Percentiles rank a stretch among this genome's conserved stretches.
Evolutionary conservation across 2,888 invertebrate genomes (phyloP).

Genomic region (Proisotoma minuta): DNA sequence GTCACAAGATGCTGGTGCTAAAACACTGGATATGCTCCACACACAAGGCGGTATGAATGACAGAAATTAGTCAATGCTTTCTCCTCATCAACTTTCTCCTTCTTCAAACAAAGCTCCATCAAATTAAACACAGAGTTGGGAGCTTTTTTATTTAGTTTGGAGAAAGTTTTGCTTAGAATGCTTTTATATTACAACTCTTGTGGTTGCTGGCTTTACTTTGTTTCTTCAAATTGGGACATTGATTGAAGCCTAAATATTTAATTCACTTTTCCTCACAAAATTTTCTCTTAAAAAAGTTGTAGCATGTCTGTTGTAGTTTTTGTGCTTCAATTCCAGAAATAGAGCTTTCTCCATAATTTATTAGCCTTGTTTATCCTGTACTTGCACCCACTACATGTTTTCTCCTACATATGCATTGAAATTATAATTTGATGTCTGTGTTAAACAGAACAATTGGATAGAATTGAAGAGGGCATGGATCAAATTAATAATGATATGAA

Average conservation of each 20-base stretch:
- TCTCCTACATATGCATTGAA: background rate
- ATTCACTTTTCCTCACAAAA: too few relatives aligned
- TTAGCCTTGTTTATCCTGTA: background rate
- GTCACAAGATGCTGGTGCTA: constrained; percentile 58
- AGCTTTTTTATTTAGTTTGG: too few relatives aligned
- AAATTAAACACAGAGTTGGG: too few relatives aligned
- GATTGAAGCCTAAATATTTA: too few relatives aligned
- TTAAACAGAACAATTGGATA: constrained; percentile 86
- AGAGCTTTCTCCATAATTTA: too few relatives aligned
- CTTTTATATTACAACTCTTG: too few relatives aligned
- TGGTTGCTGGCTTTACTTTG: background rate
- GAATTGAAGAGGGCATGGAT: constrained; percentile 99
- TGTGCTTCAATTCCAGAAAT: too few relatives aligned
- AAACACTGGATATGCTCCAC: constrained; percentile 56
- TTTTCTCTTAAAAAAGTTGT: too few relatives aligned
- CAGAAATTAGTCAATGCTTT: constrained; percentile 23
- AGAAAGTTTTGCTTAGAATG: too few relatives aligned
- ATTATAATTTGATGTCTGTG: constrained; percentile 1
- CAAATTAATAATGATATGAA: constrained; percentile 99
- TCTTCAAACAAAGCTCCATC: background rate
- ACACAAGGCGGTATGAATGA: constrained; percentile 56
- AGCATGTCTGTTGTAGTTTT: too few relatives aligned
- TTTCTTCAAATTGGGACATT: too few relatives aligned
- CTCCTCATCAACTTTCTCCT: constrained; percentile 6
- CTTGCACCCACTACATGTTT: background rate